Evolutionary conservation across 2,797 vertebrate species (phyloP), one percentile per base, ranked within the genome.

Genomic region (Cichlasoma orientale): DNA sequence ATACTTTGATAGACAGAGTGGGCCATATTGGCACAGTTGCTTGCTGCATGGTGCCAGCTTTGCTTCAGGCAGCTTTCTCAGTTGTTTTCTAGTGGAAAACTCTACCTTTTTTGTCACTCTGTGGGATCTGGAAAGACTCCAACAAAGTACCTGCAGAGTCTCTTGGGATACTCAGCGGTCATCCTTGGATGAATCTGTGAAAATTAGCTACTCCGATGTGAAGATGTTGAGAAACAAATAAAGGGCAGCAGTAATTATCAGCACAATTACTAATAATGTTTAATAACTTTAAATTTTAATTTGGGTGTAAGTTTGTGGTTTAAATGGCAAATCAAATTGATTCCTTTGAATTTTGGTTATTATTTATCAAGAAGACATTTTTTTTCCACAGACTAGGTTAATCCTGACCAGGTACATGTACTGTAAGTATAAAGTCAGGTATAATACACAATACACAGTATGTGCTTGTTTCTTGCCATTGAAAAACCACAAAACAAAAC

Each of bases 31-130:
- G 74, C 70, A 56, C 44, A 47, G 58, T 66, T 79, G 56, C 63
- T 55, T n/a, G 13, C 56, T 75, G 25, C 66, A 63, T 61, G 72
- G 19, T 85, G 69, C 55, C 54, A 56, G 31, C 7, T 73, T 77
- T 47, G 68, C 68, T 86, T 80, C 44, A 76, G 75, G 56, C 79
- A 75, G 38, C 68, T 73, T 55, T 56, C 77, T 75, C n/a, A 4
- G 41, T 80, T 81, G 74, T 90, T 85, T 85, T 84, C 61, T 83
- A 66, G 79, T 80, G 18, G 59, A 86, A 88, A 82, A 68, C 4
- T 27, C 44, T 38, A n/a, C 13, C 56, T 68, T 52, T 70, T 74
- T 50, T 47, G 16, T 84, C 61, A 58, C 82, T 76, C 27, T 21
- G 21, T 80, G 59, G 82, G 63, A 78, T 75, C 77, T 82, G 68